Evolutionary conservation across 2,113 vertebrate genomes (phyloP).

Genomic region (Limnothrissa miodon): DNA sequence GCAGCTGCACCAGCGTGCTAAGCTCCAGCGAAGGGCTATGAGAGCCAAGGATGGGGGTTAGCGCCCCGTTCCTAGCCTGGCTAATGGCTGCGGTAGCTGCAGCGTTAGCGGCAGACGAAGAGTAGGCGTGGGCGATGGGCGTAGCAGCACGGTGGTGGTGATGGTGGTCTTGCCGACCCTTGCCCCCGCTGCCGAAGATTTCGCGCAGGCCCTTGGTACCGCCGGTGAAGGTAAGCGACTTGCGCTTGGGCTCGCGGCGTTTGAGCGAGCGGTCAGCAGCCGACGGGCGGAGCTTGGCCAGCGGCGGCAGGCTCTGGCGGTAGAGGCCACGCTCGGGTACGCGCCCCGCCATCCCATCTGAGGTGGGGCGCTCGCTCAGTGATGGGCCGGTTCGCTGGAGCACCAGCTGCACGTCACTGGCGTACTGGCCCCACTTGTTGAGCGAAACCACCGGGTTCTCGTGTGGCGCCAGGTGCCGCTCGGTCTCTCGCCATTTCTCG

Average conservation of each 20-base stretch:
- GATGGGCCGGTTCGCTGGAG: slow-evolving; percentile 89
- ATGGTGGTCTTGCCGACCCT: slow-evolving; percentile 76
- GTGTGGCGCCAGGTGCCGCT: slow-evolving; percentile 87
- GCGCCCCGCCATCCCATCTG: slow-evolving; percentile 75
- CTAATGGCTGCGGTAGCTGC: slow-evolving; percentile 49
- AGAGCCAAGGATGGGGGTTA: slow-evolving; percentile 47
- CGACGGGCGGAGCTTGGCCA: slow-evolving; percentile 83
- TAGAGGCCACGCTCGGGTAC: slow-evolving; percentile 84
- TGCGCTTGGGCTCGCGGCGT: slow-evolving; percentile 89
- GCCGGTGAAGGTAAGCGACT: slow-evolving; percentile 90
- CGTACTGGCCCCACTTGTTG: slow-evolving; percentile 97
- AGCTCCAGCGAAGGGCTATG: slow-evolving; percentile 75
- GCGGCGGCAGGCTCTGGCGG: slow-evolving; percentile 86
- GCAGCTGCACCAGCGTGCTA: slow-evolving; percentile 82
- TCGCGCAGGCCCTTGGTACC: slow-evolving; percentile 87
- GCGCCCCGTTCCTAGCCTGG: slow-evolving; percentile 50
- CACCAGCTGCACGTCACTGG: slow-evolving; percentile 91
- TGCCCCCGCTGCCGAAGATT: slow-evolving; percentile 85
- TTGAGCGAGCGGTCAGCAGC: slow-evolving; percentile 80
- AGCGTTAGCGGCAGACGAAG: slow-evolving; percentile 45
- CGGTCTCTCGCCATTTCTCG: slow-evolving; percentile 94
- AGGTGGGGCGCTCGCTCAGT: slow-evolving; percentile 83
- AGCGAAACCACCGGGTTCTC: slow-evolving; percentile 92
- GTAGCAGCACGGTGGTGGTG: slow-evolving; percentile 50
- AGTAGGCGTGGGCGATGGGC: neutral